Evolutionary conservation across 2,113 vertebrate species (phyloP), one percentile per base, ranked within the genome.

Genomic region (Bagarius yarrelli): DNA sequence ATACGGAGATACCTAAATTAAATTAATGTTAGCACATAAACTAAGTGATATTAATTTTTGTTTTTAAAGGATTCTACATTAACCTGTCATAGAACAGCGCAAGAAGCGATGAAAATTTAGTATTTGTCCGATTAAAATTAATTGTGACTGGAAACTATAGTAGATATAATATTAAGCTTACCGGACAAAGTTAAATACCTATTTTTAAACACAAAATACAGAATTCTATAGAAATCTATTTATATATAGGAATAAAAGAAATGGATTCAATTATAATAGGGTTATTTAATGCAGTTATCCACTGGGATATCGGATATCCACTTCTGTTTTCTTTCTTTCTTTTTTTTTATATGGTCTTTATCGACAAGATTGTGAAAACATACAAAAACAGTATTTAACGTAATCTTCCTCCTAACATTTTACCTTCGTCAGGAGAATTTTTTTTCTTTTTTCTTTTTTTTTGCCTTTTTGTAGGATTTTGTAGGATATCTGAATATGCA

Each of bases 151-250:
- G 84, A 90, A 83, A 90, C 86, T 30, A 90, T 85, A 90, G 91
- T 69, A 92, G 91, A 92, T 90, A 89, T 21, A 44, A 67, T 12
- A 5, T 34, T 89, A 89, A 87, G 88, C 90, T 89, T 88, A 91
- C 77, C 76, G 88, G 91, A 87, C 64, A 74, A 60, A 77, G 83
- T 80, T 78, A 87, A 87, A 93, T 83, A 91, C 90, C 90, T 94
- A 94, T 94, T 94, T 93, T 93, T 93, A 88, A 93, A 93, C 92
- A 90, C 87, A 88, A 86, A 88, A 81, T 88, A 81, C 67, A 85
- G 73, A 83, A 70, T 82, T 74, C 87, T 81, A 84, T 79, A 83
- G 50, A 86, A 83, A 79, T 81, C 82, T 86, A 83, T 87, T 79
- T 87, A 83, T 84, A 84, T 80, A 84, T 81, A 86, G 73, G 78